Base-by-base conservation (phyloP, 2,888 invertebrate species). In the Tetheella fluctuosa region DNA sequence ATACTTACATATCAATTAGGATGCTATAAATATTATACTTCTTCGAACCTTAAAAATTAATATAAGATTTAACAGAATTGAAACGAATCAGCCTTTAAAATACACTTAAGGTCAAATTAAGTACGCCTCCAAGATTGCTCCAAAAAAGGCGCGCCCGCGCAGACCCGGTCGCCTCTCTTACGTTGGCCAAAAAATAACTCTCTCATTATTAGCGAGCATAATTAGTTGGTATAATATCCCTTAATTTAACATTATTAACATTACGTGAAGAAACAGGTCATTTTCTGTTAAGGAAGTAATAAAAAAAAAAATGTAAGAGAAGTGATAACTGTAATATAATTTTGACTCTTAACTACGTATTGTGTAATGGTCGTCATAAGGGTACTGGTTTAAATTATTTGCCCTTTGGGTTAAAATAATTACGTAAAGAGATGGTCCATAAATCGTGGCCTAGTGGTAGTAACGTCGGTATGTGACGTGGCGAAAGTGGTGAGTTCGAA, bases 181-280 rank as follows among this genome's bases (percentile, higher is more conserved):
- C 48, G 48, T 20, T 48, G 48, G 6, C 48, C 48, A n/a, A 20
- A 48, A 48, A 48, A 48, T 48, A 48, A n/a, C 20, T 10, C 6
- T 48, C 20, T 10, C 48, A 48, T 39, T 39, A 39, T 39, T 39
- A 39, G n/a, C 48, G 48, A 20, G 15, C 20, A 20, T 48, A 48
- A 48, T 48, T 48, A 48, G 65, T 63, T 23, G 39, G 30, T 61
- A 53, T 59, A 65, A 64, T 68, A 61, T 34, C 57, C 63, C 58
- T 61, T 59, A 64, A 66, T 68, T 66, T 65, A 59, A 48, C 25
- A 58, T 54, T 58, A 67, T 68, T 39, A 39, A 39, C 39, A 39
- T 39, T 65, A 64, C 57, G 54, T 60, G 48, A 48, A 34, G 34
- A 4, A 48, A 48, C 10, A 37, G 55, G 48, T 34, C 17, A 53